Conservation (phyloP, 2,888 invertebrate species). For the Hyposoter didymator region DNA sequence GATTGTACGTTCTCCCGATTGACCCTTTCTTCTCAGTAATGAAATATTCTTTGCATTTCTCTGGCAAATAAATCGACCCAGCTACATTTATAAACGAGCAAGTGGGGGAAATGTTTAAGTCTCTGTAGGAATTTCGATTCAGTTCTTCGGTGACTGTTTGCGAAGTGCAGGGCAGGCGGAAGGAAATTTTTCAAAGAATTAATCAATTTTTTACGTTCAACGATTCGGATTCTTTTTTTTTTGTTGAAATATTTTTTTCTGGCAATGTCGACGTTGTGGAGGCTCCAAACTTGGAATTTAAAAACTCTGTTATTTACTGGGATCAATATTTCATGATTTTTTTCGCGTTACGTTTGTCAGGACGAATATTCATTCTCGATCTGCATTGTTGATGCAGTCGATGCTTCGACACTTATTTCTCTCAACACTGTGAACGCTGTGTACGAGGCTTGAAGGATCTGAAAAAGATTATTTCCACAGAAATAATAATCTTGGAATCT, state of each 20-base stretch:
- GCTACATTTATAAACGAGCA: not conserved
- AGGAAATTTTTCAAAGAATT: not conserved
- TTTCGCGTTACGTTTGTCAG: not conserved
- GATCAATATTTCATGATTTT: not conserved
- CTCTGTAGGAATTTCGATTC: not conserved
- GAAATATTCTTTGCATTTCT: not conserved
- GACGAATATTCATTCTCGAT: not conserved
- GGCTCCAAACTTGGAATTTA: not conserved
- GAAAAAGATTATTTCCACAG: too few species aligned
- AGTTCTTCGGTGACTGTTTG: not conserved
- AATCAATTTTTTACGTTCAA: not conserved
- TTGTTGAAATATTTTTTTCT: not conserved
- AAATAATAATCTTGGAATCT: not conserved
- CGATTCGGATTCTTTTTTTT: not conserved
- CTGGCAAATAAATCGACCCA: not conserved
- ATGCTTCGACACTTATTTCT: not conserved
- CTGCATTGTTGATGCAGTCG: not conserved
- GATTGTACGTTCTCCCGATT: not conserved
- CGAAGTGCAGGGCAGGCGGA: not conserved
- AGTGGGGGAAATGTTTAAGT: not conserved
- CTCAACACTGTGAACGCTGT: slow-evolving; percentile 4
- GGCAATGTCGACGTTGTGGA: not conserved
- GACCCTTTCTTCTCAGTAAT: not conserved
- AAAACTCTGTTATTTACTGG: not conserved
- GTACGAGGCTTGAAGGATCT: slow-evolving; percentile 26